phyloP scores from a whole-genome alignment of 2,113 vertebrate species.

The Leuciscus idus region DNA sequence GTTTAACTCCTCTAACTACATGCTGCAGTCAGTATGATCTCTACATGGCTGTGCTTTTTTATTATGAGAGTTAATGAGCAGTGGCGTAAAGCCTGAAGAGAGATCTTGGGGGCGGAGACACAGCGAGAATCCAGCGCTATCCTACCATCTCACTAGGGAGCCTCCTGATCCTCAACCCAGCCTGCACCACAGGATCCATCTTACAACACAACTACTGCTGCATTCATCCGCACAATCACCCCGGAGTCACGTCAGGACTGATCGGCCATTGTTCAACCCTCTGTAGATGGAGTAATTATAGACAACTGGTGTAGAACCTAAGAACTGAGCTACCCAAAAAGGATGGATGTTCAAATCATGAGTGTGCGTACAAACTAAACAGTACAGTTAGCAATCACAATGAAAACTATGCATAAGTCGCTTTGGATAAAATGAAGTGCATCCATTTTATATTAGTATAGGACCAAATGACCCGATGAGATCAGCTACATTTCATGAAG shows the following conservation, averaged over 20 bases:
- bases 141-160: constrained; percentile 37
- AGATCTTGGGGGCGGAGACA: constrained; percentile 34
- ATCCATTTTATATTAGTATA: neutral
- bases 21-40: constrained; percentile 25
- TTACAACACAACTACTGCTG: constrained; percentile 32
- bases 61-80: constrained; percentile 48
- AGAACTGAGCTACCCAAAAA: neutral
- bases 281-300: neutral
- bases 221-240: constrained; percentile 15
- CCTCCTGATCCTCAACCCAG: constrained; percentile 22
- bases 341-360: neutral
- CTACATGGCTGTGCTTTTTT: constrained; percentile 37
- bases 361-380: neutral
- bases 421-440: neutral
- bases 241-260: neutral
- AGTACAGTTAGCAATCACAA: no score
- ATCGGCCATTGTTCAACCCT: neutral
- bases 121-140: constrained; percentile 34
- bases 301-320: neutral
- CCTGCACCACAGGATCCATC: constrained; percentile 25
- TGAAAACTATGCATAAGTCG: neutral
- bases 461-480: neutral
- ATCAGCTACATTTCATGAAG: neutral
- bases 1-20: constrained; percentile 34
- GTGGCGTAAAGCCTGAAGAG: constrained; percentile 37